phyloP scores from a whole-genome alignment of 2,797 vertebrate species.

The Mastacembelus armatus region DNA sequence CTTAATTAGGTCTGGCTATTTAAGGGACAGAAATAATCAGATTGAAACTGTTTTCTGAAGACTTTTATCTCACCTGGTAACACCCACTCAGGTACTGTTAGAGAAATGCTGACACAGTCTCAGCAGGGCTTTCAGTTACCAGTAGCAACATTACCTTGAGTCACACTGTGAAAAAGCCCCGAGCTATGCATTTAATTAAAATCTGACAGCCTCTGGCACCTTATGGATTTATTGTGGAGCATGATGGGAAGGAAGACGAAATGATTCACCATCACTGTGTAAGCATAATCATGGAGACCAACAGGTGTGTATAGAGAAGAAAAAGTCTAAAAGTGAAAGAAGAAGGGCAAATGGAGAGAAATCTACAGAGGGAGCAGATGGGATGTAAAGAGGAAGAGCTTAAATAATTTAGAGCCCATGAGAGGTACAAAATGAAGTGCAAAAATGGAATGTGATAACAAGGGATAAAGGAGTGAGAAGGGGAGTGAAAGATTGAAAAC shows the following conservation, averaged over 20 bases:
- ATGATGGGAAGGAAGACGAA: conserved; percentile 14
- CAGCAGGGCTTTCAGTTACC: conserved; percentile 33
- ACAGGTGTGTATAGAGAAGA: not conserved
- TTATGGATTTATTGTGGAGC: conserved; percentile 22
- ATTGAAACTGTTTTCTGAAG: conserved; percentile 19
- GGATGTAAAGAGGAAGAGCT: conserved; percentile 21
- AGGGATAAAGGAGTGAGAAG: not conserved
- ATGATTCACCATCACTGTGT: conserved; percentile 31
- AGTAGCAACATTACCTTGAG: conserved; percentile 53
- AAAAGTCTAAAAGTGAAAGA: not conserved
- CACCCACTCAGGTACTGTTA: conserved; percentile 48
- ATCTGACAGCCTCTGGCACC: conserved; percentile 28
- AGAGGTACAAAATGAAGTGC: conserved; percentile 9
- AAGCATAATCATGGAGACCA: not conserved
- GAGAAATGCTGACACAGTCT: conserved; percentile 29
- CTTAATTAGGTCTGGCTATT: conserved; percentile 8
- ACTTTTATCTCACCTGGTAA: conserved; percentile 42
- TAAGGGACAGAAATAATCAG: conserved; percentile 20
- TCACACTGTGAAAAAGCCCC: conserved; percentile 31
- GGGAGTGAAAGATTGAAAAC: conserved; percentile 18
- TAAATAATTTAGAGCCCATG: conserved; percentile 39
- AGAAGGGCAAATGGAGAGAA: not conserved
- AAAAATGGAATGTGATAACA: conserved; percentile 11
- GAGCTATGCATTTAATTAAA: conserved; percentile 26
- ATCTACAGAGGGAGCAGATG: not conserved